A percentile compares a stretch with the other conserved stretches of the same genome.
Conservation (phyloP, 1,140 invertebrate genomes). For the Meloidogyne floridensis region DNA sequence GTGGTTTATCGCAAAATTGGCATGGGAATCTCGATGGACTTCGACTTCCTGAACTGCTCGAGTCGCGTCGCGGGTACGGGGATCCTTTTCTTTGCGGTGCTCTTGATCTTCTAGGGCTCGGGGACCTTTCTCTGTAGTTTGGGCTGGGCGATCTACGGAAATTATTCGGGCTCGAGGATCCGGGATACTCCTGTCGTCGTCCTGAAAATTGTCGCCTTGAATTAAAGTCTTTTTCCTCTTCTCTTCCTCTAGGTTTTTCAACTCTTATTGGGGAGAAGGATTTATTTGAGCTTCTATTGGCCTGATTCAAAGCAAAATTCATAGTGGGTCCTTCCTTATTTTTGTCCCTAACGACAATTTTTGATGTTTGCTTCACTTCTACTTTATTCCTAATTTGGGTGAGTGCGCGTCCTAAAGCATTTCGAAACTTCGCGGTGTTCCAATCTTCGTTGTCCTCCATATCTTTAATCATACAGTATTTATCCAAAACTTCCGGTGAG, state of each 20-base stretch:
- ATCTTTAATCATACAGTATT: slow-evolving; percentile 7
- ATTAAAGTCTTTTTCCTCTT: background rate
- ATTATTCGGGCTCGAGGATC: too few species aligned
- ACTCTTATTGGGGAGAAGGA: background rate
- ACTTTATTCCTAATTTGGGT: slow-evolving; percentile 6
- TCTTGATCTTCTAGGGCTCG: background rate
- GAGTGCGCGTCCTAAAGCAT: background rate
- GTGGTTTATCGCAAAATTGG: background rate
- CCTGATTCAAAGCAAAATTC: background rate
- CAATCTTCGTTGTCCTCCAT: slow-evolving; percentile 16
- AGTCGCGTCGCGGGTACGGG: too few species aligned
- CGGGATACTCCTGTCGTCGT: too few species aligned
- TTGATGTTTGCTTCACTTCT: background rate
- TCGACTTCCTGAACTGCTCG: too few species aligned
- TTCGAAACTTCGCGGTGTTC: background rate
- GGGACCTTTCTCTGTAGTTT: too few species aligned
- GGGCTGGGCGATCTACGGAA: too few species aligned
- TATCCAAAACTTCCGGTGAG: background rate
- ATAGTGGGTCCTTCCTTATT: background rate
- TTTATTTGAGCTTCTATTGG: too few species aligned
- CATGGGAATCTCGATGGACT: too few species aligned
- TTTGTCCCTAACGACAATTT: background rate
- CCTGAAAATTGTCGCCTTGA: background rate
- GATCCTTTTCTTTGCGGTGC: background rate
- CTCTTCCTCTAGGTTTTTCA: background rate